Percentiles rank a stretch among this genome's conserved stretches.
phyloP scores from a whole-genome alignment of 2,888 invertebrate genomes.

The Stegana nigrithorax region DNA sequence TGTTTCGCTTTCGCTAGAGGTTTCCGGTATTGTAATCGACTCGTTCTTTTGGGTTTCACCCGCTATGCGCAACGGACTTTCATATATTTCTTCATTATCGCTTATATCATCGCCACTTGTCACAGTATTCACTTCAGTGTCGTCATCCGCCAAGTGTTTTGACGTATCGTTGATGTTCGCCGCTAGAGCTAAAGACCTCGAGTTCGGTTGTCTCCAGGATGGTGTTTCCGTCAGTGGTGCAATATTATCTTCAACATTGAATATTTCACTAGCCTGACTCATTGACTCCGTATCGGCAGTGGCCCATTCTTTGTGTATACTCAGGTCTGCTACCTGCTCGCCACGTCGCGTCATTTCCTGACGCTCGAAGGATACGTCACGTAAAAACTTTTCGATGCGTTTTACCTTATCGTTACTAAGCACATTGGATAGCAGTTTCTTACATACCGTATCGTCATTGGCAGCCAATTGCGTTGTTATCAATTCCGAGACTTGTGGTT shows the following conservation, averaged over 20 bases:
- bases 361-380: constrained; percentile 57
- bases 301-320: constrained; percentile 36
- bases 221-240: constrained; percentile 19
- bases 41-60: constrained; percentile 37
- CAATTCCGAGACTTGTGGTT: constrained; percentile 27
- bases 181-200: too few species aligned
- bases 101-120: background rate
- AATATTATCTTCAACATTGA: background rate
- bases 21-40: constrained; percentile 62
- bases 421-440: constrained; percentile 19
- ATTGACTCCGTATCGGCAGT: constrained; percentile 58
- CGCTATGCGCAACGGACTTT: background rate
- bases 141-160: constrained; percentile 35
- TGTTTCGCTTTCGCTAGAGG: constrained; percentile 53
- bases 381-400: constrained; percentile 60
- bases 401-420: constrained; percentile 46
- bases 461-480: constrained; percentile 32
- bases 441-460: constrained; percentile 25
- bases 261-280: constrained; percentile 36
- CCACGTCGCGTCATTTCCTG: constrained; percentile 36
- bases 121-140: constrained; percentile 40
- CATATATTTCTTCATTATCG: constrained; percentile 11
- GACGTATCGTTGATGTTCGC: too few species aligned
- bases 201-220: constrained; percentile 19
- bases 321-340: background rate